Evolutionary conservation across 2,113 vertebrate species (phyloP), one percentile per base, ranked within the genome.

Genomic region (Dolichallabes microphthalmus): DNA sequence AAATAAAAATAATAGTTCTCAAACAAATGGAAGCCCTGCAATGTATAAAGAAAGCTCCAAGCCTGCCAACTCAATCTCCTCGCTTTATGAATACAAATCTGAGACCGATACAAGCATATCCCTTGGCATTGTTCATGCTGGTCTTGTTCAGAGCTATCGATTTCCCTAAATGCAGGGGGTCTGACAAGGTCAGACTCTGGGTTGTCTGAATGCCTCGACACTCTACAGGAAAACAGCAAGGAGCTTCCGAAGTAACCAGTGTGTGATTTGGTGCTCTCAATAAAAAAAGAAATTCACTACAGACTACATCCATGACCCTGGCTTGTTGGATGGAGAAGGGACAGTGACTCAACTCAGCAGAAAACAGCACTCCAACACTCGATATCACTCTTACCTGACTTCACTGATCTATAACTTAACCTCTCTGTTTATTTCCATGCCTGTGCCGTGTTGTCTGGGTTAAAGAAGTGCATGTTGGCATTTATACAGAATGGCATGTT

Each of bases 241-340:
- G 60, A 90, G 78, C 52, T 92, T 91, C 91, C 82, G 30, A 85
- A 68, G 94, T 94, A 88, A 92, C 92, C 89, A 73, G 92, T 82
- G 93, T 95, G 95, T 94, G 91, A 91, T 90, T 89, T 94, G 95
- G 95, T 94, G 92, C 83, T 90, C 93, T 94, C 95, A 92, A 95
- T 96, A 93, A 94, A 93, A 90, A n/a, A n/a, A n/a, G n/a, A n/a
- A n/a, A n/a, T 86, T 87, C 66, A 77, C 92, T 79, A 52, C 89
- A 87, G 87, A 88, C n/a, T 81, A 90, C 91, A 90, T 91, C 90
- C 90, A 75, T 14, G 1, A 63, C 82, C 90, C 82, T 71, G 9
- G 1, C 2, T 80, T 69, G 88, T 69, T 78, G 88, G 90, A 85
- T 76, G 61, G 63, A 86, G 86, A 84, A 83, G 79, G 74, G 77